Base-by-base conservation (phyloP, 2,888 invertebrate genomes). In the Drosophila imparisetae region DNA sequence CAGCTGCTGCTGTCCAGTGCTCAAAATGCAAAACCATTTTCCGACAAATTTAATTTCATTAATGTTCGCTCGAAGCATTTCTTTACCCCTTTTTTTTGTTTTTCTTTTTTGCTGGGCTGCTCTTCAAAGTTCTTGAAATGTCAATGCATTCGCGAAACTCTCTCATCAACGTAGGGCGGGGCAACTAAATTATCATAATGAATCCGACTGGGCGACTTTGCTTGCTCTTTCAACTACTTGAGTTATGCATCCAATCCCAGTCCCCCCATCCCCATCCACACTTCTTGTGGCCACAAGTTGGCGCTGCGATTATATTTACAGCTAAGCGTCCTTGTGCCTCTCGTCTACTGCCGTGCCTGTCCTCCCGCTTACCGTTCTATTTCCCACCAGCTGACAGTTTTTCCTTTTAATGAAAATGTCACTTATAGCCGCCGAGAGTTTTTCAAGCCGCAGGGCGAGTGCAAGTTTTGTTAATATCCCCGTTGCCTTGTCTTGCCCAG, bases 171-270 rank as follows among this genome's bases (percentile, higher is more conserved):
- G 50, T 49, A 32, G 61, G n/a, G 40, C 29, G 29, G 45, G 66
- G 67, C 81, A 85, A 86, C 90, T 83, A 86, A 87, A 87, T 87
- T 87, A 87, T 87, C 90, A 87, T 87, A 87, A 87, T 87, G 86
- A 87, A 89, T 86, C 86, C 85, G 84, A 78, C 83, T 72, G 81
- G 83, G 57, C 74, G 84, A 72, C 76, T 81, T 77, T 80, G 72
- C 81, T 70, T 80, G 72, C 81, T 70, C 81, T 68, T 80, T 60
- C 81, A 79, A 89, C 89, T 89, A 85, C 85, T 85, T 85, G 85
- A 85, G 85, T 75, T 86, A 53, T 63, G 64, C 66, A 57, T 15
- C 40, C 29, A 42, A 42, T 7, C 27, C 29, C 40, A 6, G 18
- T 4, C 10, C 66, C 59, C 61, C 21, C 60, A 34, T 29, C 55